Evolutionary conservation across 2,888 invertebrate species (phyloP), one percentile per base, ranked within the genome.

Genomic region (Nomada fucata): DNA sequence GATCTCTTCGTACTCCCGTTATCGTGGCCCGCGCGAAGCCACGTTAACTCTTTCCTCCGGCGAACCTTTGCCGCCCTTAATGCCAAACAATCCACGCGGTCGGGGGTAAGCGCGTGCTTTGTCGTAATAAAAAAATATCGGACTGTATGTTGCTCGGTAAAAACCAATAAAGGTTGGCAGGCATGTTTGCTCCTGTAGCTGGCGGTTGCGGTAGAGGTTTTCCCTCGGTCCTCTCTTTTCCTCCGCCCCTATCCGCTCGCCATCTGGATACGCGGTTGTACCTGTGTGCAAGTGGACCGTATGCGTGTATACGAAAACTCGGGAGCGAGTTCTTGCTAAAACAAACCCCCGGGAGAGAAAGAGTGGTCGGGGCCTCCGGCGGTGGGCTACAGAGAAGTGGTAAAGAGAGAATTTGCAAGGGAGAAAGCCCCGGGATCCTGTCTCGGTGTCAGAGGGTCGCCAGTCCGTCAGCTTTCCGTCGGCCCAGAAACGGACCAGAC

Each of bases 361-460:
- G 90, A 89, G 91, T 88, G 86, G 87, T 86, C 76, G 87, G 83
- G 77, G 89, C 84, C 85, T 79, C 73, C 76, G 84, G 70, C 88
- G 89, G 89, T 82, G 90, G 86, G 89, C 89, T 88, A 83, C 89
- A 84, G 89, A 85, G 89, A 91, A 91, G 91, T 90, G 91, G 92
- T 91, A 91, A 92, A 92, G 91, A 92, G 92, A 86, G 91, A 92
- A 93, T 92, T 92, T 91, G 91, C 92, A 92, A 92, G 91, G 91
- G 92, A 36, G 36, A 92, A 92, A 92, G 90, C 88, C 81, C 83
- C 36, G 76, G 86, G 78, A 79, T 84, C 83, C 81, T 82, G 69
- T 80, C 79, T 89, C 89, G 89, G 91, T 91, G 91, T 91, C 91
- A 90, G 90, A 91, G 90, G 89, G 90, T 90, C 90, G 89, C 87